Base-by-base conservation (phyloP, 2,888 invertebrate genomes). In the Orchestes rusci region DNA sequence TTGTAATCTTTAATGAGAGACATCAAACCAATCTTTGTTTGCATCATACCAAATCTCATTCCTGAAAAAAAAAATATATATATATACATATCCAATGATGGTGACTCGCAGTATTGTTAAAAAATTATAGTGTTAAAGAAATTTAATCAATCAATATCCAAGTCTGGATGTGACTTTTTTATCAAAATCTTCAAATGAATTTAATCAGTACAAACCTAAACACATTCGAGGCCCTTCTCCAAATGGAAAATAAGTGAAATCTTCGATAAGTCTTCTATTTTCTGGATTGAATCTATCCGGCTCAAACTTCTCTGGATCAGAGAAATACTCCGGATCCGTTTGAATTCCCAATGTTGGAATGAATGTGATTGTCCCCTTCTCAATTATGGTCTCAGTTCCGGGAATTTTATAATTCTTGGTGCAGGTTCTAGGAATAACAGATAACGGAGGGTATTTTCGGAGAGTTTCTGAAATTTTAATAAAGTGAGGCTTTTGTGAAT, bases 201-300 rank as follows among this genome's bases (percentile, higher is more conserved):
- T n/a, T n/a, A n/a, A n/a, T n/a, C n/a, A n/a, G n/a, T n/a, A 27
- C 31, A 12, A 8, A 75, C 76, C 76, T 58, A 76, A 68, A 56
- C 76, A 76, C 59, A 72, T 71, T 44, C 74, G 66, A 3, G 76
- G 76, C 1, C 76, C 76, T 56, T 74, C 75, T 2, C 76, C 76
- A 55, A 76, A 76, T 0, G 76, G 75, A 10, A 54, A 34, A 31
- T 34, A 53, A 2, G 44, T 19, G 12, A 34, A 43, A 1, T 69
- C 70, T 35, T 74, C 74, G 33, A 76, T 62, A 30, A 66, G 68
- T 0, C 70, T 66, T 48, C 74, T 75, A 15, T 72, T 71, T 39
- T 73, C 76, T 0, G 80, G 80, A 40, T 74, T 71, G 48, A 80
- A 80, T 19, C 67, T 68, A 1, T 75, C 70, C 0, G 82, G 82